A percentile compares a stretch with the other conserved stretches of the same genome.
These are phyloP conservation scores for Scaptomyza cyrtandrae DNA, from an alignment of 2,888 invertebrate genomes.

Conservation along the genomic window DNA sequence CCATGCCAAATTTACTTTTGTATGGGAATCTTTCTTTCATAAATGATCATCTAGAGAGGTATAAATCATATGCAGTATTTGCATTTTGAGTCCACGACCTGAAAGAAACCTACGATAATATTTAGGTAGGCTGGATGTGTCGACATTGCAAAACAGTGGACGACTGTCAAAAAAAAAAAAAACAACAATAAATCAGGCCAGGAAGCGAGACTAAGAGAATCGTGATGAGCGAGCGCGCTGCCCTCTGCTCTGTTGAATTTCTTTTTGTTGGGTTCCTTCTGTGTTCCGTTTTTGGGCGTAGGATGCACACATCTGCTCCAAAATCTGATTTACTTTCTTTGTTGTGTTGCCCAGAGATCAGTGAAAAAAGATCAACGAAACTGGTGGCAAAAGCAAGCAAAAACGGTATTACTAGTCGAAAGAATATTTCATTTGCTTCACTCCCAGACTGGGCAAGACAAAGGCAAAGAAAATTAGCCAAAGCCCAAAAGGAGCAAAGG, in stretches of 20 bases:
- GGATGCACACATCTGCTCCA: slow-evolving; percentile 70
- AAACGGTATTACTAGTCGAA: slow-evolving; percentile 38
- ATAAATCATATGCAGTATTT: slow-evolving; percentile 58
- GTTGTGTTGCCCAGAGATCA: slow-evolving; percentile 52
- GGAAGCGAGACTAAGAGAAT: slow-evolving; percentile 23
- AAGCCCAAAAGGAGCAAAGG: slow-evolving; percentile 68
- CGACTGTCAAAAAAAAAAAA: slow-evolving; percentile 35
- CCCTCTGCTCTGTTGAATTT: slow-evolving; percentile 12
- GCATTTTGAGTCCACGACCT: slow-evolving; percentile 54
- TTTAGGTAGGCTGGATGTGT: slow-evolving; percentile 73
- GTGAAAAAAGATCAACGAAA: slow-evolving; percentile 65
- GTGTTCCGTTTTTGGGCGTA: slow-evolving; percentile 22
- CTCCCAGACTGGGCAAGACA: slow-evolving; percentile 44
- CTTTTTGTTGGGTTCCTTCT: slow-evolving; percentile 11
- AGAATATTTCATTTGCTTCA: slow-evolving; percentile 40
- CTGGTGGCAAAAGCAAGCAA: slow-evolving; percentile 63
- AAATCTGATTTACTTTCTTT: slow-evolving; percentile 78
- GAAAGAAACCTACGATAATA: slow-evolving; percentile 54
- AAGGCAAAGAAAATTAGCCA: slow-evolving; percentile 73
- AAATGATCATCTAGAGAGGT: not conserved
- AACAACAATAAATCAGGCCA: slow-evolving; percentile 49
- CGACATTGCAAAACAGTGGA: slow-evolving; percentile 49
- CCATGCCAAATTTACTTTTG: slow-evolving; percentile 34
- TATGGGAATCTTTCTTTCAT: slow-evolving; percentile 10
- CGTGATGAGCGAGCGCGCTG: slow-evolving; percentile 21